Evolutionary conservation across 1,140 invertebrate genomes (phyloP).

Genomic region (Eriocheir sinensis): DNA sequence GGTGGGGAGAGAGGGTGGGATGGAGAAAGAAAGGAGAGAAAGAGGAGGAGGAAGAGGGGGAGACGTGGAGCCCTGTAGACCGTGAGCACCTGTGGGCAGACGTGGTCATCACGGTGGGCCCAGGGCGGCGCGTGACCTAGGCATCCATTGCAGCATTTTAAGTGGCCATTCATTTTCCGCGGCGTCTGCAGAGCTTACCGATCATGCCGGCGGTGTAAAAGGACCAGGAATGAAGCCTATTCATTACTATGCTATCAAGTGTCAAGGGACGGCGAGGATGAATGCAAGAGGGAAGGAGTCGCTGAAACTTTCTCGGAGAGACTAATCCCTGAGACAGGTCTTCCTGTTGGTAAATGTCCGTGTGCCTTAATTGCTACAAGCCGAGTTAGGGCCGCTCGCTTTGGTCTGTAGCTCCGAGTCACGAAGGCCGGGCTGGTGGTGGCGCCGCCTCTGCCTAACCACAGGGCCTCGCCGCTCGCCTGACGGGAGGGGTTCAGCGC

Average conservation of each 20-base stretch:
- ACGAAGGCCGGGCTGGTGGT: constrained; percentile 30
- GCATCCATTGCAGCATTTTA: constrained; percentile 72
- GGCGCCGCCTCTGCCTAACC: neutral
- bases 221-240: constrained; percentile 46
- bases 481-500: neutral
- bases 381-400: constrained; percentile 1
- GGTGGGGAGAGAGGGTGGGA: neutral
- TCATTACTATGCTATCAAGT: constrained; percentile 65
- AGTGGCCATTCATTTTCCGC: constrained; percentile 73
- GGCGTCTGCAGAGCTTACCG: constrained; percentile 69
- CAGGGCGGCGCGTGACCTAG: constrained; percentile 65
- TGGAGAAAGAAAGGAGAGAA: neutral
- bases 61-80: constrained; percentile 32
- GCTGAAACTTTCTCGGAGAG: neutral
- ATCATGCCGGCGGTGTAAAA: constrained; percentile 53
- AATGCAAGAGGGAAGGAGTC: neutral
- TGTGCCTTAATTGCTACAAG: constrained; percentile 58
- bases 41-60: constrained; percentile 9
- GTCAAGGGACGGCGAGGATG: constrained; percentile 35
- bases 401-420: constrained; percentile 46
- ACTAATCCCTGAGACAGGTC: neutral
- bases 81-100: constrained; percentile 67
- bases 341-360: constrained; percentile 42
- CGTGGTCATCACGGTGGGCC: constrained; percentile 60
- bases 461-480: neutral